phyloP scores from a whole-genome alignment of 2,888 invertebrate genomes.

The Penaeus monodon region DNA sequence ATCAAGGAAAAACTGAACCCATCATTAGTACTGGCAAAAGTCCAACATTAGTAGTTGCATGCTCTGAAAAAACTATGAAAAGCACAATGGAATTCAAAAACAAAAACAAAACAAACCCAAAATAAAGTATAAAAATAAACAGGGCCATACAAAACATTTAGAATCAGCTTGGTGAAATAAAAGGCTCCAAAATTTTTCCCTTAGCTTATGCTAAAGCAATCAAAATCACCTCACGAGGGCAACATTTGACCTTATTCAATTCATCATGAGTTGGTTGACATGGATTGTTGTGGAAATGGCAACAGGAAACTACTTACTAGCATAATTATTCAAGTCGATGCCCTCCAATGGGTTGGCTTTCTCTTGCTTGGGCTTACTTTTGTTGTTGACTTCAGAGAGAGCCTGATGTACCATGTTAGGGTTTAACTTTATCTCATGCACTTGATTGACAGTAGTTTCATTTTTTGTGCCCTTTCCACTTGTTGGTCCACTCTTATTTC shows the following conservation, averaged over 20 bases:
- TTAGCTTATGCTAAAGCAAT: constrained; percentile 61
- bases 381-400: constrained; percentile 67
- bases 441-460: constrained; percentile 71
- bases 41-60: constrained; percentile 54
- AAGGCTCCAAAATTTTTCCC: constrained; percentile 57
- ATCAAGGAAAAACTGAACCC: constrained; percentile 40
- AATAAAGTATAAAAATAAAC: constrained; percentile 20
- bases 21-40: constrained; percentile 40
- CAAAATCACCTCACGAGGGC: constrained; percentile 34
- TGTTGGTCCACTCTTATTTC: constrained; percentile 59
- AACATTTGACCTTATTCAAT: constrained; percentile 44
- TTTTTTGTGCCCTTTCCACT: constrained; percentile 65
- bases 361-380: constrained; percentile 69
- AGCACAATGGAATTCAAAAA: constrained; percentile 26
- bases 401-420: constrained; percentile 74
- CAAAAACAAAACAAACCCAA: constrained; percentile 32
- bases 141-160: constrained; percentile 18
- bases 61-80: constrained; percentile 4
- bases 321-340: constrained; percentile 74
- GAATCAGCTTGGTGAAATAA: constrained; percentile 61
- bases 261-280: constrained; percentile 46
- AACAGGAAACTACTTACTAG: constrained; percentile 70
- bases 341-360: constrained; percentile 73
- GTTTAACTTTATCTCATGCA: constrained; percentile 74
- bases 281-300: constrained; percentile 61